Conservation (phyloP, 1,140 invertebrate species). For the Tachypleus tridentatus region DNA sequence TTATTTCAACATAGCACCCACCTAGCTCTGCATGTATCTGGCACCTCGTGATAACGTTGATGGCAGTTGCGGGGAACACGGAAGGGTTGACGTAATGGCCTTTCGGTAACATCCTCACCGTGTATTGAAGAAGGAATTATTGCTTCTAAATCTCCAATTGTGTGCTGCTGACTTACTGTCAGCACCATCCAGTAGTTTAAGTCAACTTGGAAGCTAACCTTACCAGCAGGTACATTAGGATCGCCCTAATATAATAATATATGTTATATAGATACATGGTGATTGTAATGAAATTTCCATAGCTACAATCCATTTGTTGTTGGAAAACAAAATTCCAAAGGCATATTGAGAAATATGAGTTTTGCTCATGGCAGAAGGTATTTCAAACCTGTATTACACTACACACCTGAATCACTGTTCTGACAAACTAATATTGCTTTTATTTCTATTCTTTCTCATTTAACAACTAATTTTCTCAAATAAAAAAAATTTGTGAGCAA, state of each 20-base stretch:
- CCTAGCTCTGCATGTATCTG: constrained; percentile 10
- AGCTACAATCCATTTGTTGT: not conserved
- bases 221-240: constrained; percentile 29
- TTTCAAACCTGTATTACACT: too few relatives aligned
- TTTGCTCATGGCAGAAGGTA: too few relatives aligned
- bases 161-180: constrained; percentile 22
- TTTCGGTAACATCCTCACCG: not conserved
- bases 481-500: too few relatives aligned
- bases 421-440: too few relatives aligned
- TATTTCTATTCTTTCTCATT: too few relatives aligned
- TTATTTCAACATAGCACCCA: too few relatives aligned
- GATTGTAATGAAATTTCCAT: not conserved
- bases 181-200: constrained; percentile 26
- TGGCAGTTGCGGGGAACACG: constrained; percentile 19
- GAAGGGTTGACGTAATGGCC: constrained; percentile 24
- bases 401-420: too few relatives aligned
- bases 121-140: constrained; percentile 18
- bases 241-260: constrained; percentile 26
- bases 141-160: constrained; percentile 13
- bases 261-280: not conserved
- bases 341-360: too few relatives aligned
- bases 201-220: constrained; percentile 28
- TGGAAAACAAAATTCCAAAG: too few relatives aligned
- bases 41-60: constrained; percentile 8
- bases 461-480: too few relatives aligned